phyloP scores from a whole-genome alignment of 2,113 vertebrate species.

The Hippocampus barbouri region DNA sequence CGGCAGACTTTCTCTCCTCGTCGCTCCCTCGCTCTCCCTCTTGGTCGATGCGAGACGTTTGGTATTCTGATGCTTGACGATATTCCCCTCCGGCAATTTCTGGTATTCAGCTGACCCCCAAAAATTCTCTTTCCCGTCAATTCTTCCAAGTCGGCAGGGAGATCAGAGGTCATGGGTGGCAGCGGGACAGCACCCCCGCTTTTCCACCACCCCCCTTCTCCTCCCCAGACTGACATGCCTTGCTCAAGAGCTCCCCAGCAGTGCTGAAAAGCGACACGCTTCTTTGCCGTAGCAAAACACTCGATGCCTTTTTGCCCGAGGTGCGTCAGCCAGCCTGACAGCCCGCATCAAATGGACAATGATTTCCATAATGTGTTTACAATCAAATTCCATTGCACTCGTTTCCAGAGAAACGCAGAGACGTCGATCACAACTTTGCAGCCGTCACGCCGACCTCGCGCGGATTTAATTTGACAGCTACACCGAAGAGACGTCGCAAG shows the following conservation, averaged over 20 bases:
- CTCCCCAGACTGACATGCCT: background rate
- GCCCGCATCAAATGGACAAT: background rate
- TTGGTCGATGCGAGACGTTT: slow-evolving; percentile 9
- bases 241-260: background rate
- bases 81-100: slow-evolving; percentile 32
- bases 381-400: slow-evolving; percentile 4
- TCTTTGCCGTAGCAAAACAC: background rate
- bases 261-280: background rate
- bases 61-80: slow-evolving; percentile 33
- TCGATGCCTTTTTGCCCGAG: background rate
- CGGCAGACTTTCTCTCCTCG: slow-evolving; percentile 4
- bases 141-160: background rate
- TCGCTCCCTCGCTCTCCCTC: background rate
- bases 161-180: slow-evolving; percentile 28
- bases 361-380: slow-evolving; percentile 3
- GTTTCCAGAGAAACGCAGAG: background rate
- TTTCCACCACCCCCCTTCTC: background rate
- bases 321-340: background rate
- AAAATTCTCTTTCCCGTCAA: slow-evolving; percentile 14
- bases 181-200: slow-evolving; percentile 1
- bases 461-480: background rate
- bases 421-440: background rate
- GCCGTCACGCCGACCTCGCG: background rate
- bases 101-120: slow-evolving; percentile 14
- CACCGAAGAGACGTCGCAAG: background rate